Percentiles rank a stretch among this genome's conserved stretches.
phyloP scores from a whole-genome alignment of 2,797 vertebrate species.

The Sebastiscus tertius region DNA sequence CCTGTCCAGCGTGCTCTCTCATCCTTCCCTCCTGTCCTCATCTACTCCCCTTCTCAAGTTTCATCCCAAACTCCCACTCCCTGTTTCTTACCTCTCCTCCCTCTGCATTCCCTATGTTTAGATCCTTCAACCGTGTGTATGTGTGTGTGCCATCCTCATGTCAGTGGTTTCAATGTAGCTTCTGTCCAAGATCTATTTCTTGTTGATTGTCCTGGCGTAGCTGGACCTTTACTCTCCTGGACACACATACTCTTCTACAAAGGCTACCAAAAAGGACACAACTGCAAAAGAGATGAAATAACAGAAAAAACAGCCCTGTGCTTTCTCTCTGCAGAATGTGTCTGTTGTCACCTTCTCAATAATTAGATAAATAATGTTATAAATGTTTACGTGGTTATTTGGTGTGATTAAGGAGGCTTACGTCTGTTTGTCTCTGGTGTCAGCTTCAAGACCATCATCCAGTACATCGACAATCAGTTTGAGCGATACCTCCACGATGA shows the following conservation, averaged over 20 bases:
- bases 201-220: constrained; percentile 34
- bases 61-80: constrained; percentile 50
- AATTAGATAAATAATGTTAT: too few relatives aligned
- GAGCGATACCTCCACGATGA: constrained; percentile 98
- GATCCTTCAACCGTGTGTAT: not conserved
- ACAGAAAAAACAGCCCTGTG: too few relatives aligned
- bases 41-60: constrained; percentile 39
- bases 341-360: too few relatives aligned
- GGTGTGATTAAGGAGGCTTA: not conserved
- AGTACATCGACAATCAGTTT: constrained; percentile 98
- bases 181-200: constrained; percentile 28
- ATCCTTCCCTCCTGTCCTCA: constrained; percentile 32
- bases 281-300: not conserved
- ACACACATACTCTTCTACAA: not conserved
- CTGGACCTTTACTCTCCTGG: constrained; percentile 14
- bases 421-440: not conserved
- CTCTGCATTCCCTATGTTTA: constrained; percentile 36
- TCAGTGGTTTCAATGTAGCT: not conserved
- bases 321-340: too few relatives aligned
- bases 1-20: constrained; percentile 12
- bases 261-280: not conserved
- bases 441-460: constrained; percentile 98
- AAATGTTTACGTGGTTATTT: not conserved
- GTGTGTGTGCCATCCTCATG: not conserved
- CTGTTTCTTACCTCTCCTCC: constrained; percentile 31